Base-by-base conservation (phyloP, 2,113 vertebrate species). In the Clarias macrocephalus region DNA sequence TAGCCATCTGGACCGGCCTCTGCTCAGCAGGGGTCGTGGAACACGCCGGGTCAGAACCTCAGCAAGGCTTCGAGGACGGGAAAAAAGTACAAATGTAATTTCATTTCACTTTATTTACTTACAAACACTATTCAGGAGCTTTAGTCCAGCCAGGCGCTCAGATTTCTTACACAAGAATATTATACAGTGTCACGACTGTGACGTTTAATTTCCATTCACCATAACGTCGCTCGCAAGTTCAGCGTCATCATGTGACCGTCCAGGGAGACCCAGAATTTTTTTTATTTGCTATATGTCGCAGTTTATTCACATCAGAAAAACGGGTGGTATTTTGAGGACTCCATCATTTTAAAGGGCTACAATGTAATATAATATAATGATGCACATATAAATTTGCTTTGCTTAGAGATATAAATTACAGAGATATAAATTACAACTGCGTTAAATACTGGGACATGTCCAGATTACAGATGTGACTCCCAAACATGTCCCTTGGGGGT, bases 1-100 rank as follows among this genome's bases (percentile, higher is more conserved):
- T 88, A 48, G 81, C 91, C 92, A 92, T 92, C 89, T 93, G 91
- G 88, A 88, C 65, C 57, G 86, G 87, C 86, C 87, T 92, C 90
- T 86, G 89, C 88, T 85, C 90, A 90, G 91, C 60, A 42, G 19
- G 66, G 2, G 7, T 16, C 3, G 2, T 18, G 33, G 54, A 48
- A 75, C 66, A 73, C 13, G 28, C 30, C 42, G 65, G 60, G 23
- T 23, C 82, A 81, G 81, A 66, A 85, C 5, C 73, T 70, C 19
- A 48, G n/a, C 54, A 37, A 86, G 62, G 28, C 33, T 68, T 72
- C 56, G 59, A 73, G 30, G 33, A 75, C n/a, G 70, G 54, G 33
- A 37, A 19, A 28, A 85, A 62, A 19, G 12, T 5, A 23, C n/a
- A 37, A 33, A 70, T 23, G 13, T 28, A 19, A 21, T 42, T 13